Base-by-base conservation (phyloP, 2,888 invertebrate genomes). In the Drymonia ruficornis region DNA sequence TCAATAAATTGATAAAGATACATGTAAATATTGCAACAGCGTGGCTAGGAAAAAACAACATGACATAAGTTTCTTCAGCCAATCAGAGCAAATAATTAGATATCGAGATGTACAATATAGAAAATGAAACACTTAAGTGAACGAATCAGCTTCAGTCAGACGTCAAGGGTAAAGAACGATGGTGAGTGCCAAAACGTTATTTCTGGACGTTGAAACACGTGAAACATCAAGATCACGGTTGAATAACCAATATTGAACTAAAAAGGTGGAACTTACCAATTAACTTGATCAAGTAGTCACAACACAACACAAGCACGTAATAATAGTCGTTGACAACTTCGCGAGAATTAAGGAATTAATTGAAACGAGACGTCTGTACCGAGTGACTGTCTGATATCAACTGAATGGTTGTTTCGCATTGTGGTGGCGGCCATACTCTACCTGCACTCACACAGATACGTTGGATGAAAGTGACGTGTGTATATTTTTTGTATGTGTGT, bases 151-250 rank as follows among this genome's bases (percentile, higher is more conserved):
- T 29, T 65, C 59, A 65, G 63, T 61, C 67, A 65, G 65, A 69
- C 68, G 65, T 76, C 78, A 90, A 91, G 90, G 89, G 82, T 86
- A 83, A 56, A 73, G 62, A 63, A 49, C 57, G 57, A 72, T 59
- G 70, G 59, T 63, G 63, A 71, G 78, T 89, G 89, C 89, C 89
- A 90, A 89, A 81, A 65, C 72, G 81, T 84, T 91, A 91, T 91
- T 90, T 89, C 80, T 83, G 84, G 74, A 78, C 60, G 63, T 63
- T 60, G 55, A 52, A 61, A 62, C 56, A 55, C 63, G 55, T 60
- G 62, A 61, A 67, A 53, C 49, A 67, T 69, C 81, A 84, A 83
- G 82, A 84, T 82, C 83, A 86, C 72, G 83, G 81, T 74, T 63
- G 68, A 65, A 73, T 69, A 68, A 66, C 48, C 7, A 11, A 45